Base-by-base conservation (phyloP, 2,113 vertebrate species). In the Willisornis vidua region DNA sequence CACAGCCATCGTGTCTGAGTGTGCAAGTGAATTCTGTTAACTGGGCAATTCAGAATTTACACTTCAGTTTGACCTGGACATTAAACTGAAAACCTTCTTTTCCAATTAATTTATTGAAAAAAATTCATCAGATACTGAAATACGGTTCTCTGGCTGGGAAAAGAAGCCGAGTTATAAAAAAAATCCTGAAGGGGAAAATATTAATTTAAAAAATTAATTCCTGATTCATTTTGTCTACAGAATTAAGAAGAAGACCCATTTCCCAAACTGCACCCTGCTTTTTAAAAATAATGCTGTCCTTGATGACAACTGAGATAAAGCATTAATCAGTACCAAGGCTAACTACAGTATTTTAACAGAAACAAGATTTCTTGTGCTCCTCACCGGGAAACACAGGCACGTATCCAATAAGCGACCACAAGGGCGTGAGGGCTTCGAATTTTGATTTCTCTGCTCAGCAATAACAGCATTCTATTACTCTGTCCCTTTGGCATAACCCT, bases 201-300 rank as follows among this genome's bases (percentile, higher is more conserved):
- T 0, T 5, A 3, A 16, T 24, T 43, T 24, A 0, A 23, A 41
- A 78, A 77, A 15, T 24, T 0, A 72, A 19, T 71, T 75, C 65
- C 37, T 43, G 1, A 48, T 43, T 77, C 24, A 12, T 51, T 90
- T 75, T 67, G 17, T 25, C 39, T 72, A 39, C 62, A 31, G 39
- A 83, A 55, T 37, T 75, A 62, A 62, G 84, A 57, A 41, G n/a
- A 49, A 86, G 46, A 61, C 2, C 3, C 2, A 2, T 26, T 82
- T 85, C 66, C 55, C 39, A 81, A 73, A 76, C 10, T 26, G 54
- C 9, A 22, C 25, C 86, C 26, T 79, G 67, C 73, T 73, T 78
- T 94, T 91, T 39, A 41, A 73, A 95, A 94, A 85, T n/a, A 89
- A 72, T 4, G n/a, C 59, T 18, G 29, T 73, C 49, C 93, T 85